Base-by-base conservation (phyloP, 2,888 invertebrate genomes). In the Aphelenchoides bicaudatus region DNA sequence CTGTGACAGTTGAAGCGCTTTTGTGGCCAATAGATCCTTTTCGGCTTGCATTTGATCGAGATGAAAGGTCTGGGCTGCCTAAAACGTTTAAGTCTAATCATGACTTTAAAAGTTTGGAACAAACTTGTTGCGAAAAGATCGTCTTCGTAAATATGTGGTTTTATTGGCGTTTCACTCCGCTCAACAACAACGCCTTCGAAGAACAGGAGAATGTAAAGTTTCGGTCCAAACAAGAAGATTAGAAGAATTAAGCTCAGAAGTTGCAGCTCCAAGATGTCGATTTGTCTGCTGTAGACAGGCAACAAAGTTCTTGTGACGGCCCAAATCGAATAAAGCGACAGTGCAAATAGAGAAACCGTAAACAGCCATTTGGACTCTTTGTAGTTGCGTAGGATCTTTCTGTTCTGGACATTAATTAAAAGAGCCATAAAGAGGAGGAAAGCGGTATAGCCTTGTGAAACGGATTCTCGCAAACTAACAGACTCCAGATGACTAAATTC, bases 181-280 rank as follows among this genome's bases (percentile, higher is more conserved):
- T 78, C 76, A 25, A 78, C 73, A 16, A 78, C 66, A 10, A 78
- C 70, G 23, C 78, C 75, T 59, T 78, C 78, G 59, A 78, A 78
- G 37, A 70, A 71, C 13, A 78, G 65, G 25, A 78, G 68, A 55
- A 78, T 78, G 68, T 78, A 78, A 49, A 78, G 68, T 39, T 78
- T 78, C 4, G 78, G 76, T 4, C 78, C 78, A 63, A 78, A 78
- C 49, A 78, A 65, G 63, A 78, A 73, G 28, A 67, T 71, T 29
- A 78, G 67, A 27, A 78, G 70, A 19, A 74, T 65, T 10, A 73
- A 68, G 23, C 69, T 77, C 56, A 70, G 73, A 6, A 67, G 43
- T 31, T 78, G 39, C 52, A 77, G 61, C 56, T 77, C 74, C 28
- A 68, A 46, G 8, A 74, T 67, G 28, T 51, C 52, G 8, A 51